Evolutionary conservation across 2,797 vertebrate genomes (phyloP).

Genomic region (Esox lucius): DNA sequence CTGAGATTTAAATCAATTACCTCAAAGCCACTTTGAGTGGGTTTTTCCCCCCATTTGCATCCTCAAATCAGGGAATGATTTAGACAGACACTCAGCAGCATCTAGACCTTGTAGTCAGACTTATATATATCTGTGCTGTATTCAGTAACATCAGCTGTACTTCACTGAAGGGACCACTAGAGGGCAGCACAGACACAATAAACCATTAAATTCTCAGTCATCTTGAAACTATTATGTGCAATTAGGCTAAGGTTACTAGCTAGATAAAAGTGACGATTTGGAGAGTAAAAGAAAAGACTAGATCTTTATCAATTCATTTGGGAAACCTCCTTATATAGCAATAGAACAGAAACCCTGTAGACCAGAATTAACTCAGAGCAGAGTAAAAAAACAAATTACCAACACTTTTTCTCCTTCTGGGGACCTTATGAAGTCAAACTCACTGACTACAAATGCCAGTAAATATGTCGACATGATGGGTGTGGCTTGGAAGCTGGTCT

Average conservation of each 20-base stretch:
- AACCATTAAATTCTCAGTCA: not conserved
- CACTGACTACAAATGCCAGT: slow-evolving; percentile 86
- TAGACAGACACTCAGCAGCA: too few relatives aligned
- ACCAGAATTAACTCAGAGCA: too few relatives aligned
- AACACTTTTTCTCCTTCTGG: rapidly evolving
- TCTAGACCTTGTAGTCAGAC: too few relatives aligned
- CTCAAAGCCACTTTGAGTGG: too few relatives aligned
- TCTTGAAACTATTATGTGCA: not conserved
- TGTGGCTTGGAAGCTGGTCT: slow-evolving; percentile 75
- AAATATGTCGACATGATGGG: slow-evolving; percentile 91
- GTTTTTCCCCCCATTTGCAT: too few relatives aligned
- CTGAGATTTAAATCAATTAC: not conserved
- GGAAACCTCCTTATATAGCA: not conserved
- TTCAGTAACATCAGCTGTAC: not conserved
- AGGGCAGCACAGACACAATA: slow-evolving; percentile 36
- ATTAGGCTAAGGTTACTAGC: not conserved
- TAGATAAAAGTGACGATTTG: not conserved
- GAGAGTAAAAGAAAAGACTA: not conserved
- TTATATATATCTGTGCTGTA: too few relatives aligned
- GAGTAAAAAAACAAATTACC: slow-evolving; percentile 63
- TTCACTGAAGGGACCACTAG: slow-evolving; percentile 47
- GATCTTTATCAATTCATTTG: not conserved
- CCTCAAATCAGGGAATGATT: too few relatives aligned
- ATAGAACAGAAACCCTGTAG: not conserved
- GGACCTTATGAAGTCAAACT: slow-evolving; percentile 40